Conservation (phyloP, 2,888 invertebrate species). For the Molorchus minor region DNA sequence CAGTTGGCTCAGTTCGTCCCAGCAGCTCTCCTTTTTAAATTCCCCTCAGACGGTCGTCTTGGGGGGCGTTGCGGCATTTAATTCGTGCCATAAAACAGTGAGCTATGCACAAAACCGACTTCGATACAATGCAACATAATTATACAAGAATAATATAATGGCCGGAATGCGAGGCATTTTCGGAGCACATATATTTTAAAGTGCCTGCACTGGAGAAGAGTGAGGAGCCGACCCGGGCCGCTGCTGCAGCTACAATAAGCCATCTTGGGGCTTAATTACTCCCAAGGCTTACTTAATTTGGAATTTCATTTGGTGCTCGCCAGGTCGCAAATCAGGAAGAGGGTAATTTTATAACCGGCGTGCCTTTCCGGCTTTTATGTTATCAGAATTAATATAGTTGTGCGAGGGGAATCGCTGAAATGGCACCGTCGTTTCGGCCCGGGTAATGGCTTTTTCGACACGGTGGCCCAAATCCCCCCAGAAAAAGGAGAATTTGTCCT, state of each 20-base stretch:
- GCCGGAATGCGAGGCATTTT: conserved; percentile 54
- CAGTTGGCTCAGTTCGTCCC: no score
- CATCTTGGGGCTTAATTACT: conserved; percentile 62
- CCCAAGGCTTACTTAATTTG: conserved; percentile 61
- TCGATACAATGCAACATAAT: conserved; percentile 58
- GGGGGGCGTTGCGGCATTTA: conserved; percentile 47
- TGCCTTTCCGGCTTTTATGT: conserved; percentile 21
- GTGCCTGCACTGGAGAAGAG: conserved; percentile 35
- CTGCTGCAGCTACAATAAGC: conserved; percentile 57
- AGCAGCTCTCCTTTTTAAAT: no score
- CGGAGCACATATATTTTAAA: conserved; percentile 45
- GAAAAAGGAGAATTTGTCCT: no score
- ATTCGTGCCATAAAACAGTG: conserved; percentile 51
- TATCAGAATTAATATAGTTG: conserved; percentile 24
- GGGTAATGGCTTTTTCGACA: not conserved
- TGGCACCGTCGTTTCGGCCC: not conserved
- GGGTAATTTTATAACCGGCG: conserved; percentile 56
- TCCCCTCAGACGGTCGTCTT: no score
- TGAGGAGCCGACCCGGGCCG: conserved; percentile 27
- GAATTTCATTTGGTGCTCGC: conserved; percentile 63
- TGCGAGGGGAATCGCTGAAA: conserved; percentile 1
- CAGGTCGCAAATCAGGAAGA: conserved; percentile 61
- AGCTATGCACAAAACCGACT: conserved; percentile 49
- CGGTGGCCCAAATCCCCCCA: not conserved
- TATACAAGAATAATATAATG: conserved; percentile 59